Evolutionary conservation across 2,888 invertebrate species (phyloP), one percentile per base, ranked within the genome.

Genomic region (Tyria jacobaeae): DNA sequence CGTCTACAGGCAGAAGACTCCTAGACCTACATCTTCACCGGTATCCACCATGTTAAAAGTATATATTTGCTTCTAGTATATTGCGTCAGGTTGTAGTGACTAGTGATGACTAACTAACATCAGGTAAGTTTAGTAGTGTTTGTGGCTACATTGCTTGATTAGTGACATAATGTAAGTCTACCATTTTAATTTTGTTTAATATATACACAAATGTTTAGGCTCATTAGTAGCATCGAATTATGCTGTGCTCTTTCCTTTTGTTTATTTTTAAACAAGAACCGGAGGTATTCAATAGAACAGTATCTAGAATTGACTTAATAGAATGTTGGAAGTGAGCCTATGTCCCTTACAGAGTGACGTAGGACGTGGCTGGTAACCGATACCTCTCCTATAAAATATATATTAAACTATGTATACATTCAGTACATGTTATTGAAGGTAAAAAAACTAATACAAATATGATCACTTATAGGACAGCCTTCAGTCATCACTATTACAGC

Each of bases 21-120:
- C 85, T 1, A 76, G 89, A 0, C 80, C 85, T 25, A 76, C 85
- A 2, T 81, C 87, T 62, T 88, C 91, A 49, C 89, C 93, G 94
- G 93, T 94, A 92, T 69, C 81, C 70, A 76, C 81, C 39, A 64
- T 90, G 71, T 67, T 91, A 84, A 90, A 89, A 93, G 93, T 92
- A 92, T 86, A 86, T 86, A 87, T n/a, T n/a, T 75, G 73, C 73
- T 73, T 69, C 66, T 57, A 72, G 64, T 73, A 63, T 78, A 75
- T 76, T 67, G 66, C 69, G 64, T 77, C 70, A 80, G 81, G 51
- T 35, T 68, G 74, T 75, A 68, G 57, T 47, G 55, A 79, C 77
- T 83, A 80, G 81, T 62, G 39, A 52, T 25, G 58, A 76, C 72
- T 50, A 37, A 76, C 74, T 81, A 80, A 80, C 59, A 60, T 52